phyloP scores from a whole-genome alignment of 2,888 invertebrate genomes.

The Acleris literana region DNA sequence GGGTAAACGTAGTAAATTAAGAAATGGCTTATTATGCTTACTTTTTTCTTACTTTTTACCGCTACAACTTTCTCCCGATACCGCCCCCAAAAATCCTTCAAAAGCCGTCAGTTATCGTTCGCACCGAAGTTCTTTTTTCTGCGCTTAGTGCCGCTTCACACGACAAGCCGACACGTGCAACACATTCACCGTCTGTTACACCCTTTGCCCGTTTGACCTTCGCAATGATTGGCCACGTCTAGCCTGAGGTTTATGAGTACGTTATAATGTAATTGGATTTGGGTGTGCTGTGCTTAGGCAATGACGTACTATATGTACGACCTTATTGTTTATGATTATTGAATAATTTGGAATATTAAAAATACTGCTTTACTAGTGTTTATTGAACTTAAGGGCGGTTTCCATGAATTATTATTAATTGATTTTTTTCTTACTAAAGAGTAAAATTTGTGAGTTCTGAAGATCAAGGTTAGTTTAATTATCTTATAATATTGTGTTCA shows the following conservation, averaged over 20 bases:
- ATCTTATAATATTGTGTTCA: too few species aligned
- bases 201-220: conserved; percentile 27
- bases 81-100: conserved; percentile 1
- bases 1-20: too few species aligned
- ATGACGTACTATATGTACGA: too few species aligned
- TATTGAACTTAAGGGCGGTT: too few species aligned
- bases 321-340: too few species aligned
- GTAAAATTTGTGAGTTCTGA: too few species aligned
- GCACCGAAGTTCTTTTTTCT: conserved; percentile 45
- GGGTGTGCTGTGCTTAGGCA: background rate
- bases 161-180: conserved; percentile 39
- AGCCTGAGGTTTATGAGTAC: conserved; percentile 7
- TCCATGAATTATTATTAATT: too few species aligned
- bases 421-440: too few species aligned
- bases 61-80: background rate
- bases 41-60: background rate
- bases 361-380: too few species aligned
- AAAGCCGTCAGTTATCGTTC: conserved; percentile 37
- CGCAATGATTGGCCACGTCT: conserved; percentile 18
- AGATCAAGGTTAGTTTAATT: too few species aligned
- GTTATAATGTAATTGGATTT: conserved; percentile 13
- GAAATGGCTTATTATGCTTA: too few species aligned
- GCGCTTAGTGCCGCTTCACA: conserved; percentile 45
- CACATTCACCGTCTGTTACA: conserved; percentile 14
- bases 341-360: too few species aligned